phyloP scores from a whole-genome alignment of 2,113 vertebrate genomes.

The Meleagris gallopavo region DNA sequence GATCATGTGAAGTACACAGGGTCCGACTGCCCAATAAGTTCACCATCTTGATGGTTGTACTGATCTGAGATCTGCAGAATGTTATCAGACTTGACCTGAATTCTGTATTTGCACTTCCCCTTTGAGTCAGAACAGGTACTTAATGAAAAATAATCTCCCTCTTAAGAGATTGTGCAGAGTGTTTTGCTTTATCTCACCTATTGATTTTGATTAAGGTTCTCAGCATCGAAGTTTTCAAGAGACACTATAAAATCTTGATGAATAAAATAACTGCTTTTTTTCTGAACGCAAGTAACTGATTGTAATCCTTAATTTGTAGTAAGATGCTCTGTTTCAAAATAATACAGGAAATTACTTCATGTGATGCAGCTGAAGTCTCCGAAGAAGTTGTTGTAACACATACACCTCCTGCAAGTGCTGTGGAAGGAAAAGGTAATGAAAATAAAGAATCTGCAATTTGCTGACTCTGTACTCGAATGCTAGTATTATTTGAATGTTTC shows the following conservation, averaged over 20 bases:
- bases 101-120: not conserved
- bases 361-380: slow-evolving; percentile 32
- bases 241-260: not conserved
- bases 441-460: not conserved
- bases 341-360: slow-evolving; percentile 54
- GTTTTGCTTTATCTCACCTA: not conserved
- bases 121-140: not conserved
- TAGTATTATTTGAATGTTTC: not conserved
- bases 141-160: not conserved
- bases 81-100: accelerated
- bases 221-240: not conserved
- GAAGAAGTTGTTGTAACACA: slow-evolving; percentile 2
- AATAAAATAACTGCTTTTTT: not conserved
- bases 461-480: not conserved
- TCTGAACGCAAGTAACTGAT: not conserved
- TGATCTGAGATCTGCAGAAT: not conserved
- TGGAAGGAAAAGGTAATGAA: slow-evolving; percentile 72
- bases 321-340: not conserved
- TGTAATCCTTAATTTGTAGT: not conserved
- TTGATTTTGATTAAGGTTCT: not conserved
- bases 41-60: not conserved
- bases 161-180: not conserved
- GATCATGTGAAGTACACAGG: not conserved
- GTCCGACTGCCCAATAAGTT: not conserved
- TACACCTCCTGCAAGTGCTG: not conserved